phyloP scores from a whole-genome alignment of 2,888 invertebrate species.

The Eristalis pertinax region DNA sequence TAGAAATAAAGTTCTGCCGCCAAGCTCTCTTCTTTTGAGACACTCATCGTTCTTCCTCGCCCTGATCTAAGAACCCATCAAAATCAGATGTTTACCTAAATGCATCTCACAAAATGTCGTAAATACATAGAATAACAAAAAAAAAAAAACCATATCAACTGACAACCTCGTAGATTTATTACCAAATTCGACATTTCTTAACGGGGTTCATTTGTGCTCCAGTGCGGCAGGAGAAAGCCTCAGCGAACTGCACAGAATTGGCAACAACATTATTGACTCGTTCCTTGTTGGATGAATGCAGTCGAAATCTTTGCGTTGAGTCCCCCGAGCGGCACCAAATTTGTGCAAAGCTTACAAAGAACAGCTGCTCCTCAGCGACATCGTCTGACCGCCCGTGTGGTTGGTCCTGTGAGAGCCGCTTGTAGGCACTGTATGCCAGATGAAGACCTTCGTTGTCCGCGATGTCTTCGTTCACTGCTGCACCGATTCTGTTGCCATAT shows the following conservation, averaged over 20 bases:
- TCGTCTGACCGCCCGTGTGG: background rate
- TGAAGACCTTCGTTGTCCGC: slow-evolving; percentile 79
- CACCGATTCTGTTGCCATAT: slow-evolving; percentile 74
- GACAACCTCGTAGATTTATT: background rate
- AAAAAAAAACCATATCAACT: background rate
- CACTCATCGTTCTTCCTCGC: too few species aligned
- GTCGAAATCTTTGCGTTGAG: background rate
- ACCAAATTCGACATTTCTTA: slow-evolving; percentile 79
- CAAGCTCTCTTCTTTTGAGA: too few species aligned
- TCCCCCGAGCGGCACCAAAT: slow-evolving; percentile 76
- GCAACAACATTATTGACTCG: slow-evolving; percentile 78
- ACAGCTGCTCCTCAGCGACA: slow-evolving; percentile 69
- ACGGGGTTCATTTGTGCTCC: slow-evolving; percentile 76
- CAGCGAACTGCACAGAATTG: slow-evolving; percentile 77
- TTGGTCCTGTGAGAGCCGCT: slow-evolving; percentile 30
- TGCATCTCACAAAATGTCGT: too few species aligned
- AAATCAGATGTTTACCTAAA: background rate
- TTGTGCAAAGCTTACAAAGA: slow-evolving; percentile 79
- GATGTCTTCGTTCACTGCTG: slow-evolving; percentile 78
- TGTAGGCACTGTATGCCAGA: slow-evolving; percentile 75
- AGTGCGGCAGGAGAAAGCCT: slow-evolving; percentile 74
- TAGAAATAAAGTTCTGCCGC: too few species aligned
- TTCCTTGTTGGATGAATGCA: slow-evolving; percentile 76
- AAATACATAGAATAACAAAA: background rate
- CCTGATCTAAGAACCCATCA: too few species aligned